These are phyloP conservation scores for Oopsacas minuta DNA, from an alignment of 37 sponge, comb jelly and placozoan genomes.

Conservation along the genomic window DNA sequence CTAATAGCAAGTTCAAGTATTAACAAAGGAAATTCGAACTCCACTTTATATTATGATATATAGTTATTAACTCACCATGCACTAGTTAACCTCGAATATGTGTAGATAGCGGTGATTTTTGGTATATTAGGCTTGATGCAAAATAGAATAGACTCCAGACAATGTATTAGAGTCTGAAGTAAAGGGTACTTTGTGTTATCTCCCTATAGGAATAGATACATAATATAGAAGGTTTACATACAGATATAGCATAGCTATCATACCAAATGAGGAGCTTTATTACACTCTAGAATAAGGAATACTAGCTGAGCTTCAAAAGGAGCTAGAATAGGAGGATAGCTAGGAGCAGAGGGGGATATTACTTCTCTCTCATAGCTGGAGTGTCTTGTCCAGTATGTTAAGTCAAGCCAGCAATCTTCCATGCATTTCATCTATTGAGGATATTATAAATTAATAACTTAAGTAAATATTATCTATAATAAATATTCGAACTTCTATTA, in stretches of 20 bases:
- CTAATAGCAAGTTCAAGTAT: no score
- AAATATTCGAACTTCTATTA: not conserved
- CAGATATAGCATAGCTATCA: not conserved
- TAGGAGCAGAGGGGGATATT: not conserved
- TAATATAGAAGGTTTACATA: no score
- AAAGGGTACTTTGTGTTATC: not conserved
- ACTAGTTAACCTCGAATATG: not conserved
- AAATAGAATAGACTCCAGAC: not conserved
- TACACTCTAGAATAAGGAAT: conserved; percentile 5
- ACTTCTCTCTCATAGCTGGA: not conserved
- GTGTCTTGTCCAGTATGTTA: conserved; percentile 11
- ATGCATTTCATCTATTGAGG: not conserved
- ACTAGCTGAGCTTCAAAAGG: not conserved
- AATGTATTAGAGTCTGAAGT: not conserved
- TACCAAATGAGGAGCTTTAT: conserved; percentile 3
- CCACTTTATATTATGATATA: not conserved
- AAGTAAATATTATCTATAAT: no score
- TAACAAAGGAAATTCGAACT: no score
- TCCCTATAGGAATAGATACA: not conserved
- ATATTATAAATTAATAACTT: no score
- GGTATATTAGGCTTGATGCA: not conserved
- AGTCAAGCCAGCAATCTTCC: not conserved
- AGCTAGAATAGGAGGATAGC: not conserved
- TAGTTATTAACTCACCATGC: not conserved
- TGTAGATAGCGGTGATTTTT: not conserved